Conservation (phyloP, 2,888 invertebrate species). For the Oeneis ivallda region DNA sequence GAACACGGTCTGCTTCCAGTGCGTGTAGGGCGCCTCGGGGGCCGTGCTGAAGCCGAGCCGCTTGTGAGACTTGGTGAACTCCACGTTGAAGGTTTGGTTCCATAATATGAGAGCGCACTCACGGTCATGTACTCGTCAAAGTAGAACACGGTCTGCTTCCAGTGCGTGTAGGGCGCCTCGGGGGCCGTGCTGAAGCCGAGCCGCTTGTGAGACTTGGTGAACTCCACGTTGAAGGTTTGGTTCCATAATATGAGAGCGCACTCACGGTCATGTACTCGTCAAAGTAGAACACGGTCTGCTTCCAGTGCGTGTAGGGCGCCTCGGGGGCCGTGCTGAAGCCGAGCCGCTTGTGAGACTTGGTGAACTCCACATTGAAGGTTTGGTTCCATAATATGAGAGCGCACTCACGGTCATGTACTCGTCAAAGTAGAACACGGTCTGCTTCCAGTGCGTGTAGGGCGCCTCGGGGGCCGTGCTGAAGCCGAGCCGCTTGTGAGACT, state of each 20-base stretch:
- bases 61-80: slow-evolving; percentile 98
- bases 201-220: slow-evolving; percentile 98
- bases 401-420: slow-evolving; percentile 96
- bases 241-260: slow-evolving; percentile 30
- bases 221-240: slow-evolving; percentile 23
- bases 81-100: no score
- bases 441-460: slow-evolving; percentile 99
- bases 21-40: slow-evolving; percentile 98
- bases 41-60: slow-evolving; percentile 98
- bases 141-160: slow-evolving; percentile 99
- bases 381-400: no score
- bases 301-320: slow-evolving; percentile 99
- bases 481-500: slow-evolving; percentile 98
- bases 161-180: slow-evolving; percentile 98
- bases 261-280: slow-evolving; percentile 96
- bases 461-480: slow-evolving; percentile 99
- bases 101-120: slow-evolving; percentile 42
- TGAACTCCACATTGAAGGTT: slow-evolving; percentile 76
- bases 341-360: slow-evolving; percentile 94
- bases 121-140: slow-evolving; percentile 98
- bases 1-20: slow-evolving; percentile 99
- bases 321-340: slow-evolving; percentile 99
- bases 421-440: slow-evolving; percentile 97
- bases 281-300: slow-evolving; percentile 98
- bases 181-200: slow-evolving; percentile 97